Evolutionary conservation across 2,113 vertebrate genomes (phyloP).

Genomic region (Tinamus guttatus): DNA sequence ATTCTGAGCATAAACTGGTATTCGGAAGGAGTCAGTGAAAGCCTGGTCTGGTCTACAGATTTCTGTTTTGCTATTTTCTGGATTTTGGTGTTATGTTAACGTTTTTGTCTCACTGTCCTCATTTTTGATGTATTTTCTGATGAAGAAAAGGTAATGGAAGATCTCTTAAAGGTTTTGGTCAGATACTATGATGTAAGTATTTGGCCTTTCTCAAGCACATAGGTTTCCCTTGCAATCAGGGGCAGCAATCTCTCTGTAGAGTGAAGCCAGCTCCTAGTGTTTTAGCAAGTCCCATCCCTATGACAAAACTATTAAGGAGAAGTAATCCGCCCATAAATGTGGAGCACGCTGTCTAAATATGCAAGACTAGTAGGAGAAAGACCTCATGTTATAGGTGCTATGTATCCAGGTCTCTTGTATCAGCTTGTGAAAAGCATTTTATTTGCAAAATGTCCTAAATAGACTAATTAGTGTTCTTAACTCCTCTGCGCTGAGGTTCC

Average conservation of each 20-base stretch:
- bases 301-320: not conserved
- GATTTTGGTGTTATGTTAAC: not conserved
- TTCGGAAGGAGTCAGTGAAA: not conserved
- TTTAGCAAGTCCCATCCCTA: not conserved
- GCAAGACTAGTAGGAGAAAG: not conserved
- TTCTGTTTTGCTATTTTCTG: not conserved
- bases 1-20: not conserved
- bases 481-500: not conserved
- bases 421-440: not conserved
- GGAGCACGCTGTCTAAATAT: not conserved
- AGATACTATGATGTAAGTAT: not conserved
- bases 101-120: not conserved
- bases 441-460: not conserved
- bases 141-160: not conserved
- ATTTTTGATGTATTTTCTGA: not conserved
- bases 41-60: not conserved
- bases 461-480: not conserved
- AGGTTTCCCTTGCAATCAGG: not conserved
- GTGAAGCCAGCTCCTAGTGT: not conserved
- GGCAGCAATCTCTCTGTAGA: accelerated
- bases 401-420: not conserved
- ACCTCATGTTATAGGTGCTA: not conserved
- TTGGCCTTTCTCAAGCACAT: not conserved
- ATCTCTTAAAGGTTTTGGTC: not conserved
- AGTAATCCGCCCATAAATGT: not conserved